Conservation (phyloP, 35 echinoderm and acorn worm species). For the Hemicentrotus pulcherrimus region DNA sequence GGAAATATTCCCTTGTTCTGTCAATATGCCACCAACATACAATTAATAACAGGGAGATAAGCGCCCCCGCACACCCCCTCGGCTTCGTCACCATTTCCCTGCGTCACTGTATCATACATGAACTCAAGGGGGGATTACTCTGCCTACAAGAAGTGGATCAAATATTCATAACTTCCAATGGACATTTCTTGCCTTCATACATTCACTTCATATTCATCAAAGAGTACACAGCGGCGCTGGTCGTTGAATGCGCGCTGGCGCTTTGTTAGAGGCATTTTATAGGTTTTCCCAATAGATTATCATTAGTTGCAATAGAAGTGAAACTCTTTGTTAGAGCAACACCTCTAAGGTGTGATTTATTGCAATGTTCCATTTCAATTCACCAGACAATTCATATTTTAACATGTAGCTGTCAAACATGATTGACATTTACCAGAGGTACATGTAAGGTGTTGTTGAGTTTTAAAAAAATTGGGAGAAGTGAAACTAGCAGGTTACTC, state of each 20-base stretch:
- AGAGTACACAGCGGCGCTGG: not conserved
- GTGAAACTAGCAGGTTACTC: no score
- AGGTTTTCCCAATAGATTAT: not conserved
- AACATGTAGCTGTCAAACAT: not conserved
- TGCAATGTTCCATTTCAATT: not conserved
- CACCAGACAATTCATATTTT: not conserved
- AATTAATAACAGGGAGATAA: no score
- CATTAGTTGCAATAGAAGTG: not conserved
- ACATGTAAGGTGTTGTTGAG: not conserved
- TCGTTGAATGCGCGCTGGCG: not conserved
- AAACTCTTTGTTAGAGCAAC: not conserved
- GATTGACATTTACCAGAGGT: not conserved
- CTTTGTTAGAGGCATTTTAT: not conserved
- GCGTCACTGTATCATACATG: not conserved
- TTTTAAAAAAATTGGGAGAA: no score
- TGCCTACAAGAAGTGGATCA: constrained; percentile 7
- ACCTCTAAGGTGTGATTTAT: not conserved
- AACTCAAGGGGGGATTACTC: not conserved
- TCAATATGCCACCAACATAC: no score
- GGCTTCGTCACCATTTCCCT: not conserved
- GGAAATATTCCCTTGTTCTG: not conserved
- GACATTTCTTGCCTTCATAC: not conserved
- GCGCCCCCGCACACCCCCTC: not conserved
- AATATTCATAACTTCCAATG: constrained; percentile 5
- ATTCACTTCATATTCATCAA: not conserved